Evolutionary conservation across 2,113 vertebrate genomes (phyloP).

Genomic region (Herpailurus yagouaroundi): DNA sequence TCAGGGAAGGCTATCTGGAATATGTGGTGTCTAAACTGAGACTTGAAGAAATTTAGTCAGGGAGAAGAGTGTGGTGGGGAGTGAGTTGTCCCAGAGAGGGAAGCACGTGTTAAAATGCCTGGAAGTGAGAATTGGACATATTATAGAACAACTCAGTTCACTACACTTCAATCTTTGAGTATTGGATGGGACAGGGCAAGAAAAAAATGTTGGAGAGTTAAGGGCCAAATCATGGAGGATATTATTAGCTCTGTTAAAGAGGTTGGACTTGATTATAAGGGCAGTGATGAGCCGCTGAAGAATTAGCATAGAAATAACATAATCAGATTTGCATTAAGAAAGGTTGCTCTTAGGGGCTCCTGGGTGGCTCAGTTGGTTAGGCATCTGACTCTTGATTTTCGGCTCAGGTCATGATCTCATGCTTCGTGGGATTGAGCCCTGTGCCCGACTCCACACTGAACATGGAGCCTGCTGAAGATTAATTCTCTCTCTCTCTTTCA

Average conservation of each 20-base stretch:
- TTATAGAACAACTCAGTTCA: background rate
- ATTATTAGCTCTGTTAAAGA: background rate
- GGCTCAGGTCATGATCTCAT: no score
- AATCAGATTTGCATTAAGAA: slow-evolving; percentile 12
- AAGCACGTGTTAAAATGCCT: background rate
- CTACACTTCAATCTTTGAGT: background rate
- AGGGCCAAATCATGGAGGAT: background rate
- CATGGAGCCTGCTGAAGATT: no score
- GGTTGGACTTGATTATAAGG: background rate
- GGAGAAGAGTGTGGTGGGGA: background rate
- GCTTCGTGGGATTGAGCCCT: no score
- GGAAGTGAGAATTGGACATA: background rate
- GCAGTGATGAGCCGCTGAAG: background rate
- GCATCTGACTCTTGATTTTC: no score
- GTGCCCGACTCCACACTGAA: no score
- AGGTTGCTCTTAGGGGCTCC: background rate
- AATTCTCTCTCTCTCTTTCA: no score
- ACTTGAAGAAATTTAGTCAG: background rate
- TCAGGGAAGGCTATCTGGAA: background rate
- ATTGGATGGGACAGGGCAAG: background rate
- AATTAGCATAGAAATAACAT: slow-evolving; percentile 1
- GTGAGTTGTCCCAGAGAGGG: background rate
- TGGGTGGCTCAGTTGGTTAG: no score
- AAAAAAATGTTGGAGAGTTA: slow-evolving; percentile 5
- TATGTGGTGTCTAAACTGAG: background rate